phyloP scores from a whole-genome alignment of 1,140 invertebrate species.

The Heterodera carotae region DNA sequence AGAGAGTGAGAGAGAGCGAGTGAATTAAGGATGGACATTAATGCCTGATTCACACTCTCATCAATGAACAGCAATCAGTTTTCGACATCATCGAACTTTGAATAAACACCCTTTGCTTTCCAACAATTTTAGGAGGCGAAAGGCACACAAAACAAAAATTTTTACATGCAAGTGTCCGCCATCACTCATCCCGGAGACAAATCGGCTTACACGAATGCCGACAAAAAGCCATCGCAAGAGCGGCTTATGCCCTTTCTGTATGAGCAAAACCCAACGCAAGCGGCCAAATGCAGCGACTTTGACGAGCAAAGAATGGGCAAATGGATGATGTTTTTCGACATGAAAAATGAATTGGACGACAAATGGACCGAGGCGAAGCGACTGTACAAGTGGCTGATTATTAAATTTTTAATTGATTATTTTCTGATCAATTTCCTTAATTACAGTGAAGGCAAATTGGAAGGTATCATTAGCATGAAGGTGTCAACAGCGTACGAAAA shows the following conservation, averaged over 20 bases:
- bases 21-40: too few species aligned
- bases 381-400: background rate
- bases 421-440: background rate
- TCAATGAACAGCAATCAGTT: too few species aligned
- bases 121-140: background rate
- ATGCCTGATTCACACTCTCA: too few species aligned
- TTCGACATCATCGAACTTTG: too few species aligned
- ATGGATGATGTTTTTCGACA: slow-evolving; percentile 8
- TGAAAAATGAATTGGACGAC: background rate
- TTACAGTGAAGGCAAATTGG: background rate
- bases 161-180: background rate
- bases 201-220: background rate
- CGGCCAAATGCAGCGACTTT: background rate
- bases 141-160: background rate
- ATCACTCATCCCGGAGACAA: background rate
- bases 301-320: background rate
- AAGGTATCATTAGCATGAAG: background rate
- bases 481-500: background rate
- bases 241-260: background rate
- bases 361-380: background rate
- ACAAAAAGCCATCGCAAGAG: background rate
- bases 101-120: too few species aligned
- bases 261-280: background rate
- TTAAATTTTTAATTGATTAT: background rate
- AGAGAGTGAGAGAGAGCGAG: too few species aligned